Evolutionary conservation across 2,888 invertebrate species (phyloP).

Genomic region (Amiota communis): DNA sequence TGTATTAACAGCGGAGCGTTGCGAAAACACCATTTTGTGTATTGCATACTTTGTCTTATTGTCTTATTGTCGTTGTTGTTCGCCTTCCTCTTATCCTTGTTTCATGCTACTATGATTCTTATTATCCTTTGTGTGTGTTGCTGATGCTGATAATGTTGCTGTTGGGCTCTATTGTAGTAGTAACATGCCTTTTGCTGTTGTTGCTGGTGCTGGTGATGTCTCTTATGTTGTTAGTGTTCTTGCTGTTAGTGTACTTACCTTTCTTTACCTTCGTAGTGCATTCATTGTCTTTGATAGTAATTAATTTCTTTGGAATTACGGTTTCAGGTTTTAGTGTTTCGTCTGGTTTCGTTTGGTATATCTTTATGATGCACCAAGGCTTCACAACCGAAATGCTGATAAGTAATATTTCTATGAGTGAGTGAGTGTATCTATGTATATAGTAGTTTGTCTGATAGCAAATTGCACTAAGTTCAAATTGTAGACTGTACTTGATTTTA

Average conservation of each 20-base stretch:
- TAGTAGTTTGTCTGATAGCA: neutral
- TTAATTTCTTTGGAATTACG: slow-evolving; percentile 51
- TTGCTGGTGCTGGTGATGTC: slow-evolving; percentile 13
- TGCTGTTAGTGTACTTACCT: neutral
- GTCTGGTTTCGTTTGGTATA: neutral
- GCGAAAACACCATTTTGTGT: slow-evolving; percentile 25
- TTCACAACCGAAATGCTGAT: neutral
- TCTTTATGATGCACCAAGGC: neutral
- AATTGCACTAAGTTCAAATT: neutral
- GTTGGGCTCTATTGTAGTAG: no score
- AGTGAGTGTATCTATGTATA: neutral
- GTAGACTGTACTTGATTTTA: slow-evolving; percentile 9
- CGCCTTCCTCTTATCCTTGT: neutral
- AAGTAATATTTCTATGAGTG: neutral
- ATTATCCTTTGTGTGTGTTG: slow-evolving; percentile 34
- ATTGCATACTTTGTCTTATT: slow-evolving; percentile 5
- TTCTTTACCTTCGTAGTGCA: neutral
- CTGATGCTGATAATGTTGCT: neutral
- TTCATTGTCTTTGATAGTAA: slow-evolving; percentile 44
- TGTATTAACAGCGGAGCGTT: slow-evolving; percentile 37
- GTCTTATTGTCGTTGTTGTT: neutral
- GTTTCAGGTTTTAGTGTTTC: neutral
- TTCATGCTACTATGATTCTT: slow-evolving; percentile 6
- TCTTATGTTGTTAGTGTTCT: slow-evolving; percentile 10
- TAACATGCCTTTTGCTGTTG: neutral